Percentiles rank a stretch among this genome's conserved stretches.
These are phyloP conservation scores for Phasia obesa DNA, from an alignment of 2,888 invertebrate genomes.

Conservation along the genomic window DNA sequence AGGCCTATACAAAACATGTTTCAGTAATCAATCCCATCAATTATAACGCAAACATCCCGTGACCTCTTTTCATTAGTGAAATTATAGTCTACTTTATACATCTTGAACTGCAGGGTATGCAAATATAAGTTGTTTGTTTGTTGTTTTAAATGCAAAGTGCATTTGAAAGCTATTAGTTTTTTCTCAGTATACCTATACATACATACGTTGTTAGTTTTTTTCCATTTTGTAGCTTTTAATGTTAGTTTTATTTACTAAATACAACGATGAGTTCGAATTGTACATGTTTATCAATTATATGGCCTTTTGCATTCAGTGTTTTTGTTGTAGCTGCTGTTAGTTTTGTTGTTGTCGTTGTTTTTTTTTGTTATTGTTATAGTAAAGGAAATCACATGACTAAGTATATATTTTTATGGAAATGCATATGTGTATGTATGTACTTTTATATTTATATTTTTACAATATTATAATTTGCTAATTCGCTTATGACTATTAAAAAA, in stretches of 20 bases:
- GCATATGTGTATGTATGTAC: too few species aligned
- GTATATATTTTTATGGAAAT: constrained; percentile 54
- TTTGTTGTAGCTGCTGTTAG: constrained; percentile 27
- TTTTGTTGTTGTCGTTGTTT: constrained; percentile 26
- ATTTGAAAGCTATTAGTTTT: constrained; percentile 56
- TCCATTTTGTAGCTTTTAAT: constrained; percentile 45
- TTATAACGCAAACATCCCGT: too few species aligned
- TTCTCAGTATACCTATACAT: constrained; percentile 3
- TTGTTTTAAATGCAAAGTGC: constrained; percentile 56
- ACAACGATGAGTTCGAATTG: neutral
- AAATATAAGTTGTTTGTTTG: neutral
- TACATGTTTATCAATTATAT: constrained; percentile 28
- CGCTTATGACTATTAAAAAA: too few species aligned
- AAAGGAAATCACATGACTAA: constrained; percentile 69
- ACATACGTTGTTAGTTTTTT: constrained; percentile 29
- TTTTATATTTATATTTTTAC: too few species aligned
- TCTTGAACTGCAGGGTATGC: neutral
- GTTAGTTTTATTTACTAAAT: constrained; percentile 48
- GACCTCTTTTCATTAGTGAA: too few species aligned
- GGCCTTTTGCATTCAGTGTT: constrained; percentile 14
- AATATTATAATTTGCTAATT: too few species aligned
- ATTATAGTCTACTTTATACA: too few species aligned
- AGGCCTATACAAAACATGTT: too few species aligned
- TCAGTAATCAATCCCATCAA: too few species aligned
- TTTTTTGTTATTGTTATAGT: constrained; percentile 27